Base-by-base conservation (phyloP, 2,113 vertebrate genomes). In the Xenopus borealis region DNA sequence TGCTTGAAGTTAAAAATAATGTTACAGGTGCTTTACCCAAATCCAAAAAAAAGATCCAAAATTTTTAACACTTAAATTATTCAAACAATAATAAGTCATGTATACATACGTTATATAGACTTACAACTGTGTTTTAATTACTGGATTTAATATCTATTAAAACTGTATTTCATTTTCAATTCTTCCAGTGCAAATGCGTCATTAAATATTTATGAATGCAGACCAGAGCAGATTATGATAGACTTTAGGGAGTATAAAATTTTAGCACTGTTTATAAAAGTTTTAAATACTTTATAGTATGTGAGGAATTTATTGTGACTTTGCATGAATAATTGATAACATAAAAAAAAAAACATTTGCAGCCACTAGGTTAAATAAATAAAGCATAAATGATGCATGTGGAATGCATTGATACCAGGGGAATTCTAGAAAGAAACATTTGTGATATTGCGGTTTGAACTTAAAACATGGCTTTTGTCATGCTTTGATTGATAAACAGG, bases 161-260 rank as follows among this genome's bases (percentile, higher is more conserved):
- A 72, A 50, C 27, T 68, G 2, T 82, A 72, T 16, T 78, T 64
- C 50, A 64, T 70, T 69, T 70, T 53, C 64, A 77, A 70, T 70
- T 70, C 61, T 77, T 70, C 58, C 62, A 70, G 23, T 70, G 61
- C 64, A 64, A 77, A 77, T 70, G 58, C 79, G 78, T 75, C 65
- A 83, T 84, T 82, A 88, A 86, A 84, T 55, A 79, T 84, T 85
- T 14, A 83, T 69, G 82, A 70, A 62, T 69, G 62, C 72, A 27
- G 80, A 62, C 30, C 59, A 79, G 59, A 72, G 80, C 73, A 78
- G 30, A 62, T 82, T 72, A 81, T 57, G 50, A 23, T 75, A 79
- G 20, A 27, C 62, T 69, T 76, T 72, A 68, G 68, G 78, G 71
- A 75, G 79, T 81, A 81, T 33, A 73, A 78, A 69, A 80, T 82